These are phyloP conservation scores for Bugula neritina DNA, from an alignment of 2,888 invertebrate species.

Conservation along the genomic window DNA sequence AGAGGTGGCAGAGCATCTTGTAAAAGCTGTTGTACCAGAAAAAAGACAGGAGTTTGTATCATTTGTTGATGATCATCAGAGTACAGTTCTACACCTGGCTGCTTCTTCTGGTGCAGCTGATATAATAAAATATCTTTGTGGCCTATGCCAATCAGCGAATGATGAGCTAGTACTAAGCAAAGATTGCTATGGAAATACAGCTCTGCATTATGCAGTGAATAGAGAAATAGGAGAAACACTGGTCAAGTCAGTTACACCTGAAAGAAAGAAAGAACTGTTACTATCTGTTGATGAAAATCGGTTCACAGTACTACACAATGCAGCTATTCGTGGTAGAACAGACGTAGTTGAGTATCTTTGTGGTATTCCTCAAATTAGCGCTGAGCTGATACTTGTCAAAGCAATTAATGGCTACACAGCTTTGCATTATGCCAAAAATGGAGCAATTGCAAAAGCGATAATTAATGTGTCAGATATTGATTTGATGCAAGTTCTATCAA, in stretches of 20 bases:
- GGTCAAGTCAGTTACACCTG: no score
- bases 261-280: background rate
- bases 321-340: background rate
- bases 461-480: no score
- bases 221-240: background rate
- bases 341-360: background rate
- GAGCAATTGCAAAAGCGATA: background rate
- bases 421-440: background rate
- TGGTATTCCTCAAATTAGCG: background rate
- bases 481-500: no score
- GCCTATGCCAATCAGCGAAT: background rate
- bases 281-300: background rate
- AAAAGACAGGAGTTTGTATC: background rate
- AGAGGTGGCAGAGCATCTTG: background rate
- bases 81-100: background rate
- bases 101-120: background rate
- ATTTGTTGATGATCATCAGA: background rate
- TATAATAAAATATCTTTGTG: background rate
- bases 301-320: background rate
- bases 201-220: background rate
- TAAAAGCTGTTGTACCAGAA: background rate
- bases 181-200: background rate
- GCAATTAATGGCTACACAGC: background rate
- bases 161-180: background rate
- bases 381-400: background rate